phyloP scores from a whole-genome alignment of 1,140 invertebrate species.

The Archegozetes longisetosus region DNA sequence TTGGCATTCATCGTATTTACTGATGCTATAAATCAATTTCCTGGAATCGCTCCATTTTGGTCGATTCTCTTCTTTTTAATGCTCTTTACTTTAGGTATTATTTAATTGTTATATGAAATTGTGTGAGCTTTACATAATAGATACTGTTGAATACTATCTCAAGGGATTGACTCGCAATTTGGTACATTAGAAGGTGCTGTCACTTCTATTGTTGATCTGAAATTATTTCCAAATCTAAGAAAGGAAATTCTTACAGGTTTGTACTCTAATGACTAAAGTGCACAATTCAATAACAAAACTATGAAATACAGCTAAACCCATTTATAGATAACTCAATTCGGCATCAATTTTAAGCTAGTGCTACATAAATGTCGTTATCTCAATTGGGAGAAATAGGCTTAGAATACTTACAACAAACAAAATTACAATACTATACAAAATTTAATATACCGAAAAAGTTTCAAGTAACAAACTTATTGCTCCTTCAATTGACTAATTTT shows the following conservation, averaged over 20 bases:
- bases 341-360: too few species aligned
- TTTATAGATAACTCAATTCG: too few species aligned
- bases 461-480: too few species aligned
- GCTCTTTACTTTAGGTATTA: conserved; percentile 62
- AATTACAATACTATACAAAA: too few species aligned
- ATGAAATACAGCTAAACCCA: too few species aligned
- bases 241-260: conserved; percentile 77
- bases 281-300: too few species aligned
- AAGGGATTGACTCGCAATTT: conserved; percentile 78
- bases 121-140: neutral
- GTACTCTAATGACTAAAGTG: too few species aligned
- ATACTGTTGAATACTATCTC: neutral
- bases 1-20: conserved; percentile 90
- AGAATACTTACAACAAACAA: too few species aligned
- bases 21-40: conserved; percentile 89
- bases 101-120: neutral
- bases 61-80: conserved; percentile 84
- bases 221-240: conserved; percentile 73
- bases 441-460: too few species aligned
- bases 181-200: conserved; percentile 86
- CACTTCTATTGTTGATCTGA: conserved; percentile 87
- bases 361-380: too few species aligned
- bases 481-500: too few species aligned
- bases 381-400: too few species aligned
- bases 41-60: conserved; percentile 73